A percentile compares a stretch with the other conserved stretches of the same genome.
Evolutionary conservation across 2,888 invertebrate genomes (phyloP).

Genomic region (Andrena camellia): DNA sequence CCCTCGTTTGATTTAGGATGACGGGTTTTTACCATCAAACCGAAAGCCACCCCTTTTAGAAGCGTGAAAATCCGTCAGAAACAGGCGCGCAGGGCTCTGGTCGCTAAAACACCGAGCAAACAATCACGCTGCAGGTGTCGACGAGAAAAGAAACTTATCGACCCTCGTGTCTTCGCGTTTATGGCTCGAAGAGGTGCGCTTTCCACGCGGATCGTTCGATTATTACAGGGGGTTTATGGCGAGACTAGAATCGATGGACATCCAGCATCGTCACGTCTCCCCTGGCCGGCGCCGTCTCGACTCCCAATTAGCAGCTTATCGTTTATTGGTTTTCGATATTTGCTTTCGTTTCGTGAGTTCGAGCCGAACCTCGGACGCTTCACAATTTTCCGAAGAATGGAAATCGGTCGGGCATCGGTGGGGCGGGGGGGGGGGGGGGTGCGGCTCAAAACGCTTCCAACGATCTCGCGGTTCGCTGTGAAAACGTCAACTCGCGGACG

Average conservation of each 20-base stretch:
- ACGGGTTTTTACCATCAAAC: slow-evolving; percentile 1
- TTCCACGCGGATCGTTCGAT: slow-evolving; percentile 66
- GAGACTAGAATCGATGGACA: slow-evolving; percentile 70
- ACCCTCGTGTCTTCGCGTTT: slow-evolving; percentile 47
- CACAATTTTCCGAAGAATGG: slow-evolving; percentile 63
- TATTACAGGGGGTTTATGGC: slow-evolving; percentile 72
- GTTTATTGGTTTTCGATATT: slow-evolving; percentile 83
- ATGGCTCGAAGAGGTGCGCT: slow-evolving; percentile 33
- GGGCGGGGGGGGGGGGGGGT: too few relatives aligned
- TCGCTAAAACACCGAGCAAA: slow-evolving; percentile 60
- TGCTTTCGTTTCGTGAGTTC: slow-evolving; percentile 68
- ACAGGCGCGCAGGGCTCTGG: background rate
- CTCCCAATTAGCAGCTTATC: slow-evolving; percentile 84
- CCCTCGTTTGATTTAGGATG: background rate
- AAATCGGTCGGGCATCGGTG: slow-evolving; percentile 61
- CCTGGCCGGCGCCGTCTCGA: slow-evolving; percentile 79
- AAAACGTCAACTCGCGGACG: slow-evolving; percentile 15
- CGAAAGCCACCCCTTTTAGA: background rate
- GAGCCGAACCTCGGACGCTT: slow-evolving; percentile 49
- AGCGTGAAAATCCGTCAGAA: slow-evolving; percentile 21
- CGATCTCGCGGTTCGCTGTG: slow-evolving; percentile 28
- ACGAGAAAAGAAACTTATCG: slow-evolving; percentile 44
- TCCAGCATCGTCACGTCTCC: slow-evolving; percentile 61
- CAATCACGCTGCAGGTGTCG: slow-evolving; percentile 60
- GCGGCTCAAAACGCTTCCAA: background rate